Conservation (phyloP, 1,140 invertebrate genomes). For the Octopus bimaculoides region DNA sequence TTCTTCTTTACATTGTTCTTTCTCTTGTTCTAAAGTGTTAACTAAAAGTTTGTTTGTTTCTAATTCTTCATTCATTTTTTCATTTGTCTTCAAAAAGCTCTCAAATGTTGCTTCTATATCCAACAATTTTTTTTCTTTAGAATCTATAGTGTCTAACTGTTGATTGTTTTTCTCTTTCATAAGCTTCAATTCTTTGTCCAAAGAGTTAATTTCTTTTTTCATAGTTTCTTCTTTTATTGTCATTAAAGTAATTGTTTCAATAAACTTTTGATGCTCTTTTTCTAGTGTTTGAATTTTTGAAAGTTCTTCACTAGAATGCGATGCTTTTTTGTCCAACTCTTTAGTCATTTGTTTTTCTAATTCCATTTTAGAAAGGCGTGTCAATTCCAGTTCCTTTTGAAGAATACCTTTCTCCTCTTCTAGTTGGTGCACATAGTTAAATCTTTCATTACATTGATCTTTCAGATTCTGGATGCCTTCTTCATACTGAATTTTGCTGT, state of each 20-base stretch:
- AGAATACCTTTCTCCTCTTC: constrained; percentile 10
- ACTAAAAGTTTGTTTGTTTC: background rate
- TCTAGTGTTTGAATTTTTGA: constrained; percentile 19
- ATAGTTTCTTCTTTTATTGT: constrained; percentile 5
- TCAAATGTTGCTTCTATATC: constrained; percentile 2
- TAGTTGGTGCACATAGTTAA: constrained; percentile 11
- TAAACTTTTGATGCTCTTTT: constrained; percentile 17
- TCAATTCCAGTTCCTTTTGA: background rate
- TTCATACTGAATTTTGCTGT: constrained; percentile 21
- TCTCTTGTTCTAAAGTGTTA: constrained; percentile 20
- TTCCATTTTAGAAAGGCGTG: background rate
- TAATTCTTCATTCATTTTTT: constrained; percentile 14
- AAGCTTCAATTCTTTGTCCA: background rate
- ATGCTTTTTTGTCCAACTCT: no score
- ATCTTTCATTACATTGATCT: constrained; percentile 15
- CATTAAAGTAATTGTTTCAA: constrained; percentile 3
- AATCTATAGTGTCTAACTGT: background rate
- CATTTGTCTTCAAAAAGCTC: constrained; percentile 1
- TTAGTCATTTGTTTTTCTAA: background rate
- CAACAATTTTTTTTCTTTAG: background rate
- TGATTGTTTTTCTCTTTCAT: background rate
- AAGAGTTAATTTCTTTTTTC: constrained; percentile 5
- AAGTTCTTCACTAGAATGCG: no score
- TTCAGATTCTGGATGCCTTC: constrained; percentile 14
- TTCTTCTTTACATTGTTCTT: no score